Conservation (phyloP, 1,140 invertebrate genomes). For the Drosophila chauvacae region DNA sequence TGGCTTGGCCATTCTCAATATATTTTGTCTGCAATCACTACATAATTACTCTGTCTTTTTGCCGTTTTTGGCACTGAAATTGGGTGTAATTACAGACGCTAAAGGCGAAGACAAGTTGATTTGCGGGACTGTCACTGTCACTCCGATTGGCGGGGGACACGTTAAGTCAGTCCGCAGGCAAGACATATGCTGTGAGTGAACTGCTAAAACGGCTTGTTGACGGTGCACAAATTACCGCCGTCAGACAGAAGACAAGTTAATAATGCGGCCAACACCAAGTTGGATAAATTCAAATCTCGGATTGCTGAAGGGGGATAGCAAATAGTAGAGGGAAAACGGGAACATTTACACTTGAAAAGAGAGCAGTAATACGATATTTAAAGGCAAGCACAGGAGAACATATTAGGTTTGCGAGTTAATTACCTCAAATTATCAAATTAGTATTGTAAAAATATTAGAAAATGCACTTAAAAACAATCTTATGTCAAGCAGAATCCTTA, state of each 20-base stretch:
- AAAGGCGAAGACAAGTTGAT: conserved; percentile 22
- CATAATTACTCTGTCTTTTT: conserved; percentile 17
- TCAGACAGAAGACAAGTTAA: conserved; percentile 38
- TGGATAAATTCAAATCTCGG: not conserved
- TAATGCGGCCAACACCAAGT: conserved; percentile 25
- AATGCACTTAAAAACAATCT: not conserved
- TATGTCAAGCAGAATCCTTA: not conserved
- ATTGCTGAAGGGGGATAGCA: not conserved
- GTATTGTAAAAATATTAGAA: not conserved
- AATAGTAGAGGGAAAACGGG: not conserved
- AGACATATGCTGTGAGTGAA: conserved; percentile 13
- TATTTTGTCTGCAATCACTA: conserved; percentile 1
- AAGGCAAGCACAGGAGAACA: not conserved
- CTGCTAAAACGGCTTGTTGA: conserved; percentile 10
- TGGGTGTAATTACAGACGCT: conserved; percentile 35
- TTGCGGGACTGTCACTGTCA: conserved; percentile 20
- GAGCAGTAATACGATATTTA: not conserved
- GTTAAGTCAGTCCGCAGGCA: conserved; percentile 42
- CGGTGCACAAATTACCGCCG: conserved; percentile 31
- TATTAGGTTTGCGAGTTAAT: not conserved
- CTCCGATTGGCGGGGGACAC: conserved; percentile 9
- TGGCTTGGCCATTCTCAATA: not conserved
- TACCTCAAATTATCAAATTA: not conserved
- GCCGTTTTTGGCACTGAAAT: conserved; percentile 15
- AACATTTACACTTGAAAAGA: not conserved